Conservation (phyloP, 2,113 vertebrate species). For the Gopherus flavomarginatus region DNA sequence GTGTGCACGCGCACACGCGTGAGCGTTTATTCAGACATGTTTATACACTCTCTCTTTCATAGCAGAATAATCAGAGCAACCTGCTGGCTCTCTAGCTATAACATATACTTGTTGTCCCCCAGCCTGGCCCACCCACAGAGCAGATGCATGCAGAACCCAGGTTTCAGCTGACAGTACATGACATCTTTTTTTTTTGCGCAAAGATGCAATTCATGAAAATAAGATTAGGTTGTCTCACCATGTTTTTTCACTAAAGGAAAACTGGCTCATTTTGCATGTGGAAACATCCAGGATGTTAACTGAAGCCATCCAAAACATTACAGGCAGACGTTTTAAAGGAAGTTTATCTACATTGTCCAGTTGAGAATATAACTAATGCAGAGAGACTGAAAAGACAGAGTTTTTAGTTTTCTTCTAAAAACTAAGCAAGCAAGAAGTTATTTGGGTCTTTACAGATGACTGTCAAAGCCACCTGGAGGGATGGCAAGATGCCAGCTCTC, state of each 20-base stretch:
- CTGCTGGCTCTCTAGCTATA: rapidly evolving
- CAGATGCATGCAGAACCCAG: background rate
- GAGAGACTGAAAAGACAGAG: background rate
- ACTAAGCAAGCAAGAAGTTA: background rate
- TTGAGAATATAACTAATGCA: background rate
- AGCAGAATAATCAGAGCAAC: background rate
- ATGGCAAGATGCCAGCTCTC: no score
- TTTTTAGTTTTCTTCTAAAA: background rate
- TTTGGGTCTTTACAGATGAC: background rate
- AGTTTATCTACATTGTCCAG: background rate
- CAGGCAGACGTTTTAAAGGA: rapidly evolving
- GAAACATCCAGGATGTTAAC: background rate
- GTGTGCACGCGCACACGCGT: background rate
- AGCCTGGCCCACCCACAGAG: background rate
- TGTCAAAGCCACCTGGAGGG: no score
- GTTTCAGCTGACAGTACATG: background rate
- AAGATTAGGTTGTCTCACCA: background rate
- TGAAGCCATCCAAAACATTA: background rate
- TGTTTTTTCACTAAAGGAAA: background rate
- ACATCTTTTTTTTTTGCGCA: background rate
- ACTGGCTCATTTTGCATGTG: rapidly evolving
- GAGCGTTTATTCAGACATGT: no score
- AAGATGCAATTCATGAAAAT: background rate
- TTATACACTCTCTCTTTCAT: background rate
- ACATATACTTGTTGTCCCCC: background rate